Base-by-base conservation (phyloP, 1,140 invertebrate species). In the Drosophila mayri region DNA sequence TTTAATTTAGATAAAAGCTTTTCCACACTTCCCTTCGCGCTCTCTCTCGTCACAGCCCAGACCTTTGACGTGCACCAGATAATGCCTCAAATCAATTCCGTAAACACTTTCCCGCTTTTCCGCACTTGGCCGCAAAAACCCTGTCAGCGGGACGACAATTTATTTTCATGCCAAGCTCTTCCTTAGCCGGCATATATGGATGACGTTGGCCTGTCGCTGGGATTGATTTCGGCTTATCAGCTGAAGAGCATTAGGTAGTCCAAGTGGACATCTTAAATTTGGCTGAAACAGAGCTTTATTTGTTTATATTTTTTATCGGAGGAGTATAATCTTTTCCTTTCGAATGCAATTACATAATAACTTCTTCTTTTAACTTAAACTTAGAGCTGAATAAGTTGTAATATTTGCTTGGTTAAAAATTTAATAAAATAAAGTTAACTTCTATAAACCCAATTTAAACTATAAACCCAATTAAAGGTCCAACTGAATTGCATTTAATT, bases 1-100 rank as follows among this genome's bases (percentile, higher is more conserved):
- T 90, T 90, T 90, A 90, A 90, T 90, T 90, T 90, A 85, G 85
- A 90, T 90, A 90, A 90, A 90, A 90, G 85, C 81, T 90, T 90
- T 85, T 59, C 65, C 64, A 75, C 59, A 58, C 62, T 50, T 60
- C 46, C 22, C 11, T 30, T 30, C 28, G 8, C 7, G 6, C 7
- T 30, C 28, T 43, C 46, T 58, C 44, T 2, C 52, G 20, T 30
- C 47, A 47, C 46, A 28, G 9, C 14, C 22, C 57, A 40, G 50
- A 50, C 50, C 64, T 71, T 70, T 78, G 75, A 71, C 65, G 75
- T 67, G 74, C 54, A 40, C 54, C 64, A 65, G 68, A 81, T 76
- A 88, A 76, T 90, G 68, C 85, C 75, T 85, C 65, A 84, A 90
- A 90, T 81, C 85, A 90, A 90, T 90, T 85, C 74, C 66, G 88